A percentile compares a stretch with the other conserved stretches of the same genome.
Evolutionary conservation across 2,888 invertebrate species (phyloP).

Genomic region (Kryphioiulus occultus): DNA sequence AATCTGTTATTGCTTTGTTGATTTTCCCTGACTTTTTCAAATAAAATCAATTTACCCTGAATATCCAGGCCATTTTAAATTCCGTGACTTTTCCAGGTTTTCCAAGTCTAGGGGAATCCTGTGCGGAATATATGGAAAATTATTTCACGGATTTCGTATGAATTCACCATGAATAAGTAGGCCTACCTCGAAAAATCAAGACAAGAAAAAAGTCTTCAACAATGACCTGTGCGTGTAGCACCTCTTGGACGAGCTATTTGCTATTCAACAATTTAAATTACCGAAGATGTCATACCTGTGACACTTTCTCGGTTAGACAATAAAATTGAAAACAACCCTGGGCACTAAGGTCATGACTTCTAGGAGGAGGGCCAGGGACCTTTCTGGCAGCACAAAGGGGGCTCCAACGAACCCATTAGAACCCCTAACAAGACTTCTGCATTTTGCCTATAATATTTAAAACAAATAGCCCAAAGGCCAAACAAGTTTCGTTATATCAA

Average conservation of each 20-base stretch:
- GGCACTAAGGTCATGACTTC: constrained; percentile 7
- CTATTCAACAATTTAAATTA: background rate
- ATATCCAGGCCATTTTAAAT: no score
- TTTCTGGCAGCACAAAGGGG: background rate
- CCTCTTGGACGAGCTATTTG: background rate
- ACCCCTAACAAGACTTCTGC: constrained; percentile 15
- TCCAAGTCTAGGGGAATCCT: no score
- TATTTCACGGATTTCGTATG: no score
- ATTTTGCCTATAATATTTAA: constrained; percentile 30
- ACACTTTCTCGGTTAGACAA: background rate
- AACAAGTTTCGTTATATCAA: constrained; percentile 30
- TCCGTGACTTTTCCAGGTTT: no score
- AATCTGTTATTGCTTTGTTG: no score
- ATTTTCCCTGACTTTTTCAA: no score
- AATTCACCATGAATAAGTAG: no score
- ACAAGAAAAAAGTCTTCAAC: background rate
- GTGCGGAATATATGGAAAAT: no score
- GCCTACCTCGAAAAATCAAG: no score
- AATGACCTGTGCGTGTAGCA: background rate
- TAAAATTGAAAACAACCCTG: background rate
- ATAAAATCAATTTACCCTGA: no score
- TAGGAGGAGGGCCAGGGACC: constrained; percentile 18
- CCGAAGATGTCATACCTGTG: constrained; percentile 1
- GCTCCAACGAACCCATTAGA: constrained; percentile 31
- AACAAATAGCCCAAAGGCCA: constrained; percentile 30